phyloP scores from a whole-genome alignment of 2,888 invertebrate species.

The Notodonta ziczac region DNA sequence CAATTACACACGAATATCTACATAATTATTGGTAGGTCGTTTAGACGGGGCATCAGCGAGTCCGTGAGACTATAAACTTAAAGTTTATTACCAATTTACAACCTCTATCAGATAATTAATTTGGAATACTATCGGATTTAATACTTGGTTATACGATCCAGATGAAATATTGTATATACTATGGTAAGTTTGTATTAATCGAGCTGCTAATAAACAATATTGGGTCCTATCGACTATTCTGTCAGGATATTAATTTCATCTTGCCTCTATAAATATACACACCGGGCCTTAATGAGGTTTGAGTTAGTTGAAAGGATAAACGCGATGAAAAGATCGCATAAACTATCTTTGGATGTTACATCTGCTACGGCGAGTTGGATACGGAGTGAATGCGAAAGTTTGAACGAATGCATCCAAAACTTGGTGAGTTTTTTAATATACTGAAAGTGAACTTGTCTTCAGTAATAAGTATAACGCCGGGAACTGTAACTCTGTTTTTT shows the following conservation, averaged over 20 bases:
- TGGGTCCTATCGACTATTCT: constrained; percentile 54
- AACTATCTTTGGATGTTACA: neutral
- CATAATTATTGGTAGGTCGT: constrained; percentile 7
- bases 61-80: constrained; percentile 45
- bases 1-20: constrained; percentile 19
- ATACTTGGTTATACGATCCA: constrained; percentile 50
- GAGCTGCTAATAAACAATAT: constrained; percentile 63
- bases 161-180: constrained; percentile 54
- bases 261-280: constrained; percentile 30
- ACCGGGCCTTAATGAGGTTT: neutral
- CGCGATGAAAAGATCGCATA: neutral
- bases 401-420: too few species aligned
- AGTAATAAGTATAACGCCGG: too few species aligned
- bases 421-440: too few species aligned
- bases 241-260: constrained; percentile 63
- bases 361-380: too few species aligned
- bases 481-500: too few species aligned
- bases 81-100: constrained; percentile 50
- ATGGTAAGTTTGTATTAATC: constrained; percentile 60
- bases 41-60: constrained; percentile 40
- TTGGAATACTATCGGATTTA: constrained; percentile 53
- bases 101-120: constrained; percentile 55
- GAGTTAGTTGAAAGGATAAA: neutral
- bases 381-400: too few species aligned
- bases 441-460: too few species aligned